Percentiles rank a stretch among this genome's conserved stretches.
These are phyloP conservation scores for Dicerorhinus sumatrensis DNA, from an alignment of 2,113 vertebrate genomes.

Conservation along the genomic window DNA sequence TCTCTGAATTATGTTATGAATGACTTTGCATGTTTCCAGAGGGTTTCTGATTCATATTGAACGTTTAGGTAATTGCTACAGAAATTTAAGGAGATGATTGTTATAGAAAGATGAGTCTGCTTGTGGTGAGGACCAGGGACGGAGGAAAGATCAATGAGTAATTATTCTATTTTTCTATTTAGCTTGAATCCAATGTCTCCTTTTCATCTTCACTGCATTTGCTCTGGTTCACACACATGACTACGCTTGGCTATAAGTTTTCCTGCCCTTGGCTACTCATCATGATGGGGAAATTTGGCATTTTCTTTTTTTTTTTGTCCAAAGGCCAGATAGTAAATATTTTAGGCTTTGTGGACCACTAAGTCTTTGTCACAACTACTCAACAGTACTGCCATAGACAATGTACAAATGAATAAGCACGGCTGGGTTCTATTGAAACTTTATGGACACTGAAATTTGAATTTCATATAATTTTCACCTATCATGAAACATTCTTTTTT, in stretches of 20 bases:
- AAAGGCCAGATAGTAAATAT: conserved; percentile 10
- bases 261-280: neutral
- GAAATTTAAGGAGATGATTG: neutral
- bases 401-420: neutral
- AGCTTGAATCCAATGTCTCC: neutral
- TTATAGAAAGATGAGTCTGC: neutral
- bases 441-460: neutral
- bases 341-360: neutral
- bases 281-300: neutral
- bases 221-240: neutral
- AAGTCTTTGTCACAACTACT: neutral
- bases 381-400: neutral
- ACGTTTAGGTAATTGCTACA: neutral
- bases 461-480: neutral
- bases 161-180: neutral
- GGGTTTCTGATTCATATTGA: neutral
- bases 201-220: neutral
- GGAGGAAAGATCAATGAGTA: neutral
- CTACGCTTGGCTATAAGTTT: neutral
- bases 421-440: neutral
- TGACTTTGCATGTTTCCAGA: neutral
- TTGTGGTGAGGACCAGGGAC: neutral
- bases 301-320: neutral
- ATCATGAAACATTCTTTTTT: neutral
- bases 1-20: neutral